Evolutionary conservation across 2,888 invertebrate genomes (phyloP).

Genomic region (Amphiduros pacificus): DNA sequence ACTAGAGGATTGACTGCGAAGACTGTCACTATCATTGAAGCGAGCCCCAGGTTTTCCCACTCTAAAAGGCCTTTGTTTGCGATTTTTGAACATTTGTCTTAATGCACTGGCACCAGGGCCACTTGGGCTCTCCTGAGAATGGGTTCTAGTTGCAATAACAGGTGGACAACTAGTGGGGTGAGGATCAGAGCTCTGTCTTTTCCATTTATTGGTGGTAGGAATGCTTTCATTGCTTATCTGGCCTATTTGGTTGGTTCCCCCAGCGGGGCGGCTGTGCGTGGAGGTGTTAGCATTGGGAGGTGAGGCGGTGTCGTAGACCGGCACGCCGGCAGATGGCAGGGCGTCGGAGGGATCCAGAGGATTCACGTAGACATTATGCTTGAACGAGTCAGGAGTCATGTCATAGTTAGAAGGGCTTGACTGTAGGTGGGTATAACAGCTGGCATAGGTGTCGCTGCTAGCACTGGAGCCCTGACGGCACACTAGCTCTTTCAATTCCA

Average conservation of each 20-base stretch:
- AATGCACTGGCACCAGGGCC: background rate
- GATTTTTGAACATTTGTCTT: conserved; percentile 13
- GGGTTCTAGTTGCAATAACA: background rate
- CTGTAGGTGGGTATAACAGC: conserved; percentile 89
- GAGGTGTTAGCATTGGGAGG: background rate
- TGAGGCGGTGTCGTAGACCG: background rate
- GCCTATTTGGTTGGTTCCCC: background rate
- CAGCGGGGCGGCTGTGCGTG: background rate
- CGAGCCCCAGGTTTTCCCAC: conserved; percentile 16
- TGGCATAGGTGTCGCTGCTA: conserved; percentile 93
- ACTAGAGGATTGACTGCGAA: conserved; percentile 48
- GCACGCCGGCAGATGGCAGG: background rate
- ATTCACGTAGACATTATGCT: conserved; percentile 55
- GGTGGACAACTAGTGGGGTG: background rate
- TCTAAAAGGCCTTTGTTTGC: conserved; percentile 15
- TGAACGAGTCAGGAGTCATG: conserved; percentile 25
- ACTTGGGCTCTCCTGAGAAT: background rate
- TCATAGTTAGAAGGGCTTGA: conserved; percentile 39
- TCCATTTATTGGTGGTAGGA: background rate
- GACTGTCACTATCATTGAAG: conserved; percentile 40
- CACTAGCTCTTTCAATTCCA: conserved; percentile 39
- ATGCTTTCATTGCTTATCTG: background rate
- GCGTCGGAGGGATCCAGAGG: conserved; percentile 39
- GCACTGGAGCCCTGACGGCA: conserved; percentile 60
- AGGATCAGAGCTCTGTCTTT: background rate